A percentile compares a stretch with the other conserved stretches of the same genome.
These are phyloP conservation scores for Xestia rhomboidea DNA, from an alignment of 2,888 invertebrate genomes.

Conservation along the genomic window DNA sequence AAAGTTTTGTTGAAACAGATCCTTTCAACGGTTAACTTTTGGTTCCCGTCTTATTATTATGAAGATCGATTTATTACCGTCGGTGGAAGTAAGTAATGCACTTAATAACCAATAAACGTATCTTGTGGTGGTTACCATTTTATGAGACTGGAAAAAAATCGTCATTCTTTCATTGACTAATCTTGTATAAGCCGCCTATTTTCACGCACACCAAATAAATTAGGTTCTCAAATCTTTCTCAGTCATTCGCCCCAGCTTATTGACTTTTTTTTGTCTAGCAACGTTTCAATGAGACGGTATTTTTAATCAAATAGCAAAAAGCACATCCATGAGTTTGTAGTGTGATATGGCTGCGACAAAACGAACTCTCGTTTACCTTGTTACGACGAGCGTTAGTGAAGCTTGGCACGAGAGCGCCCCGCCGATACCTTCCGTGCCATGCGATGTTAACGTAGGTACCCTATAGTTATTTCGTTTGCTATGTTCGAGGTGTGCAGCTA, in stretches of 20 bases:
- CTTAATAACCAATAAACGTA: not conserved
- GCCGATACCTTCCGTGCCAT: not conserved
- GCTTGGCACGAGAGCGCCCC: conserved; percentile 11
- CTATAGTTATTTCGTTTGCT: conserved; percentile 9
- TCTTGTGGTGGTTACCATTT: not conserved
- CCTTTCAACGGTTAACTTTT: not conserved
- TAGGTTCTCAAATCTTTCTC: not conserved
- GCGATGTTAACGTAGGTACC: conserved; percentile 4
- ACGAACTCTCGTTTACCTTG: conserved; percentile 43
- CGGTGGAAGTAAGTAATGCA: not conserved
- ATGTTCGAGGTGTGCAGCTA: not conserved
- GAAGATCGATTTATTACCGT: not conserved
- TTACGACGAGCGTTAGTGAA: conserved; percentile 31
- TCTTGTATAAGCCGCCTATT: not conserved
- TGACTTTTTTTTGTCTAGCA: not conserved
- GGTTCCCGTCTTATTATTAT: not conserved
- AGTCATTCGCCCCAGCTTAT: not conserved
- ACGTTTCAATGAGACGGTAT: not conserved
- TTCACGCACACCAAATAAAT: not conserved
- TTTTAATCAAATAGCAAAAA: not conserved
- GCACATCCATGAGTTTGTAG: conserved; percentile 1
- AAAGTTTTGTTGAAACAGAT: not conserved
- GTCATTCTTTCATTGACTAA: not conserved
- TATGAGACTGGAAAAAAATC: not conserved
- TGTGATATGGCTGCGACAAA: conserved; percentile 3